These are phyloP conservation scores for Pempheris klunzingeri DNA, from an alignment of 2,797 vertebrate species.

Conservation along the genomic window DNA sequence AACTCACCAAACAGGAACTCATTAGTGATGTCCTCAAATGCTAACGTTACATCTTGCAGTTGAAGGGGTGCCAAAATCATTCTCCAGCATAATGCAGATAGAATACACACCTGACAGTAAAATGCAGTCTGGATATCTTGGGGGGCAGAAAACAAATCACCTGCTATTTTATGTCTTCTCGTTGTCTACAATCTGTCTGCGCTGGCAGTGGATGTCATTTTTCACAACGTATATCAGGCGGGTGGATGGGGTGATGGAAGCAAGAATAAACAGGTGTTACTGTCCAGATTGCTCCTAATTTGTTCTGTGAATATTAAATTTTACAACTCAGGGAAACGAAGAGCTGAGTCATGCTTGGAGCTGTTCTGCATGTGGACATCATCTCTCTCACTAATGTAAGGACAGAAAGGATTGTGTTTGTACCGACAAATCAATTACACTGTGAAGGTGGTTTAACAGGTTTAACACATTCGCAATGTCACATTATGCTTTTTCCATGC, in stretches of 20 bases:
- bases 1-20: not conserved
- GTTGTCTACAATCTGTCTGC: conserved; percentile 53
- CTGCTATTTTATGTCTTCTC: conserved; percentile 56
- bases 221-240: conserved; percentile 29
- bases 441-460: conserved; percentile 5
- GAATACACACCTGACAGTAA: conserved; percentile 51
- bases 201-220: conserved; percentile 46
- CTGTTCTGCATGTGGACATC: not conserved
- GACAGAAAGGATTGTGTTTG: not conserved
- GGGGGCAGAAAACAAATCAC: conserved; percentile 11
- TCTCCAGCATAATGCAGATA: conserved; percentile 9
- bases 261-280: conserved; percentile 23
- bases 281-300: conserved; percentile 11
- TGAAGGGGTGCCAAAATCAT: not conserved
- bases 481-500: not conserved
- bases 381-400: not conserved
- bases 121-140: conserved; percentile 45
- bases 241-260: not conserved
- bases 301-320: conserved; percentile 7
- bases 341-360: not conserved
- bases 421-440: not conserved
- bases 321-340: conserved; percentile 5
- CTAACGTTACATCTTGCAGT: not conserved
- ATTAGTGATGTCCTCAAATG: not conserved
- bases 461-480: not conserved